phyloP scores from a whole-genome alignment of 2,113 vertebrate species.

The Psettodes erumei region DNA sequence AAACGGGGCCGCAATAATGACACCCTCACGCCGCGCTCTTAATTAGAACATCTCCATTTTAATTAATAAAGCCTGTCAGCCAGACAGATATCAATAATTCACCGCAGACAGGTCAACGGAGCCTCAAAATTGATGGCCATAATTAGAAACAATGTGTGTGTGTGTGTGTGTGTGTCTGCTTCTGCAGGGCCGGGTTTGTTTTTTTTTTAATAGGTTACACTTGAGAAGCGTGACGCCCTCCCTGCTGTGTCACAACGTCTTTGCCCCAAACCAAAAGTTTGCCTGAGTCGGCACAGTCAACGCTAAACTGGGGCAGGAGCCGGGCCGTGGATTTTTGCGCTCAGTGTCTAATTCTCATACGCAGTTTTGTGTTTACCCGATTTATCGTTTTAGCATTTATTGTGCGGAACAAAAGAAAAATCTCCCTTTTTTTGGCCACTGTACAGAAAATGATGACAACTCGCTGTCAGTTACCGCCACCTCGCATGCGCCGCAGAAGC shows the following conservation, averaged over 20 bases:
- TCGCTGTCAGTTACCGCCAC: slow-evolving; percentile 49
- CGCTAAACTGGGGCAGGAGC: slow-evolving; percentile 7
- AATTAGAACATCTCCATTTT: slow-evolving; percentile 79
- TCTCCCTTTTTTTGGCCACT: too few relatives aligned
- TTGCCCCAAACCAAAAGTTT: slow-evolving; percentile 65
- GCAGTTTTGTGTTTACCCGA: not conserved
- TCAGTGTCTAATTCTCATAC: not conserved
- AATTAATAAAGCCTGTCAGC: slow-evolving; percentile 79
- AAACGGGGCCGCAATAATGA: slow-evolving; percentile 71
- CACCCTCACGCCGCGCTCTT: slow-evolving; percentile 67
- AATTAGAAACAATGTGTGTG: slow-evolving; percentile 73
- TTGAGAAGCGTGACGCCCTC: slow-evolving; percentile 36
- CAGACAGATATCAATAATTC: slow-evolving; percentile 77
- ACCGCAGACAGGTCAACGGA: slow-evolving; percentile 62
- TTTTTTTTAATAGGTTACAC: slow-evolving; percentile 74
- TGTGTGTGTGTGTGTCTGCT: slow-evolving; percentile 13
- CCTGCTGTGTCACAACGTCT: slow-evolving; percentile 43
- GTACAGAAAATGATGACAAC: too few relatives aligned
- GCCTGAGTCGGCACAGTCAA: slow-evolving; percentile 16
- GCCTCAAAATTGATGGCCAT: slow-evolving; percentile 69
- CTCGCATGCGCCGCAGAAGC: slow-evolving; percentile 39
- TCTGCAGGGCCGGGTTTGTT: slow-evolving; percentile 47
- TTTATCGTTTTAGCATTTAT: not conserved
- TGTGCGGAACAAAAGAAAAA: not conserved
- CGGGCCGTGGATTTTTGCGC: too few relatives aligned